Evolutionary conservation across 2,113 vertebrate species (phyloP).

Genomic region (Ellobius talpinus): DNA sequence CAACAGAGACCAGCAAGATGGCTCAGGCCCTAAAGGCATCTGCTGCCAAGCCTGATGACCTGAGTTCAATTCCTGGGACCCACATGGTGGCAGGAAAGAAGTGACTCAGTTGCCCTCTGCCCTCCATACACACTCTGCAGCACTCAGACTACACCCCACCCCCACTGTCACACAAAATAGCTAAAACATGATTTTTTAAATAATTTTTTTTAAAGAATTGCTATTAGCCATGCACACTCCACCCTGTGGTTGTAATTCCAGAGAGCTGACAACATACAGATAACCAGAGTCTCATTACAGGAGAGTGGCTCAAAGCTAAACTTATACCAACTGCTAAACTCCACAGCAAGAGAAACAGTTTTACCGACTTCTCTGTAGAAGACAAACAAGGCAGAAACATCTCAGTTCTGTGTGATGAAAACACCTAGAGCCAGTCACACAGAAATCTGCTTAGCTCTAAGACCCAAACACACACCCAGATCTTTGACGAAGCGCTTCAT

Average conservation of each 20-base stretch:
- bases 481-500: conserved; percentile 96
- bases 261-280: conserved; percentile 65
- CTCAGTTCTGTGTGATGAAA: conserved; percentile 49
- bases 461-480: conserved; percentile 87
- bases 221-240: background rate
- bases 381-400: conserved; percentile 18
- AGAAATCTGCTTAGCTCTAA: conserved; percentile 1
- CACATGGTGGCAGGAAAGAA: background rate
- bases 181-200: background rate
- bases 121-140: background rate
- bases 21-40: background rate
- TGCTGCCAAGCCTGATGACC: background rate
- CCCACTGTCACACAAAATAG: background rate
- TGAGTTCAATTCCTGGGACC: background rate
- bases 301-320: conserved; percentile 24
- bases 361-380: conserved; percentile 10
- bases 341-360: conserved; percentile 21
- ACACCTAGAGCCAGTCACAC: background rate
- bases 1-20: background rate
- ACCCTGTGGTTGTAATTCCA: conserved; percentile 73
- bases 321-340: background rate
- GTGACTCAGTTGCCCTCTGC: background rate
- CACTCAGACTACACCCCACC: background rate
- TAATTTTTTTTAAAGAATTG: background rate
- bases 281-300: conserved; percentile 70